Conservation (phyloP, 2,797 vertebrate species). For the Pseudomugil tenellus region DNA sequence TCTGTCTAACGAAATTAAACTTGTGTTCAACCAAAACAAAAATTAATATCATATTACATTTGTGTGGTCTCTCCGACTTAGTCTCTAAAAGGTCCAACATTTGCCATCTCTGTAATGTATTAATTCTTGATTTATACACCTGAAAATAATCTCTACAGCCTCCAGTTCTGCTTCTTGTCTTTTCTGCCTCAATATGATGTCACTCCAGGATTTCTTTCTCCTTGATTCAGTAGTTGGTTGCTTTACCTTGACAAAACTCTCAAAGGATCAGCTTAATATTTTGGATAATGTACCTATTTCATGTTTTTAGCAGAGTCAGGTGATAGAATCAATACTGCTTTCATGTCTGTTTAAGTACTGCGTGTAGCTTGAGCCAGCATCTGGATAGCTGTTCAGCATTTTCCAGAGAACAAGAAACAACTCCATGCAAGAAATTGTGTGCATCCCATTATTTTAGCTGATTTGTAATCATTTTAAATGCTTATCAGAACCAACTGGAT, state of each 20-base stretch:
- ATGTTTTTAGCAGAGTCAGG: constrained; percentile 3
- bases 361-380: neutral
- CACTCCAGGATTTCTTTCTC: neutral
- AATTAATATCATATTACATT: too few species aligned
- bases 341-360: constrained; percentile 4
- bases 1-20: too few species aligned
- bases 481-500: constrained; percentile 14
- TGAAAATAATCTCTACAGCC: too few species aligned
- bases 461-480: constrained; percentile 22
- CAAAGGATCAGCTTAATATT: neutral
- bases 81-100: too few species aligned
- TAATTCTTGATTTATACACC: too few species aligned
- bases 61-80: too few species aligned
- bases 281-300: neutral
- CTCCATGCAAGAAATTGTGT: neutral
- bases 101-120: too few species aligned
- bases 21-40: too few species aligned
- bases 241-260: neutral
- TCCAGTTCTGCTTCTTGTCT: too few species aligned
- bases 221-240: neutral
- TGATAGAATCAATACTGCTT: neutral
- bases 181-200: neutral
- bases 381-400: neutral
- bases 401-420: constrained; percentile 1
- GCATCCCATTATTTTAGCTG: constrained; percentile 9